Evolutionary conservation across 2,888 invertebrate genomes (phyloP).

Genomic region (Morinoia aosen): DNA sequence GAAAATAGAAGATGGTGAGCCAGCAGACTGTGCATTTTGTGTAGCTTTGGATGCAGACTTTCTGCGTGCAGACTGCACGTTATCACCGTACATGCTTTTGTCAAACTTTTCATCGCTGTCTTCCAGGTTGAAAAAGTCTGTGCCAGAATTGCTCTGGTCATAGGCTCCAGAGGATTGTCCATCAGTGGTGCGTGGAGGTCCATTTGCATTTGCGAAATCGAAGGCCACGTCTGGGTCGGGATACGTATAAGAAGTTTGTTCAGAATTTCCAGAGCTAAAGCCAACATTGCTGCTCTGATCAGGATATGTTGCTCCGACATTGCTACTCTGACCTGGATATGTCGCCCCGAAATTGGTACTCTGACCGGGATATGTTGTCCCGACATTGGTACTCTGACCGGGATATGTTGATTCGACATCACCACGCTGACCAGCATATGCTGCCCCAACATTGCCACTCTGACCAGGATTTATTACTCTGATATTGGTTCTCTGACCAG

Average conservation of each 20-base stretch:
- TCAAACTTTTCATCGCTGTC: slow-evolving; percentile 36
- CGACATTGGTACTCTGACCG: too few relatives aligned
- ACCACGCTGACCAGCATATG: too few relatives aligned
- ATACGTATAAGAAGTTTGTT: slow-evolving; percentile 47
- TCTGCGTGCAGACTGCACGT: slow-evolving; percentile 37
- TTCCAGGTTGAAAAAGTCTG: neutral
- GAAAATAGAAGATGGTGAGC: neutral
- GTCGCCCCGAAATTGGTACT: neutral
- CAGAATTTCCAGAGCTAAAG: neutral
- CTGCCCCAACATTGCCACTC: neutral
- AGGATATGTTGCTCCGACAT: too few relatives aligned
- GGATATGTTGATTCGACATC: too few relatives aligned
- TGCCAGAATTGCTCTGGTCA: neutral
- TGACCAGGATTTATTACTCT: neutral
- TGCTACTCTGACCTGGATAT: neutral
- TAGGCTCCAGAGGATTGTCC: neutral
- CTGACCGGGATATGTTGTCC: too few relatives aligned
- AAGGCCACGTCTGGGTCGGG: slow-evolving; percentile 52
- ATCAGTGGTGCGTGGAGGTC: neutral
- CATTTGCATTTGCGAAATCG: slow-evolving; percentile 11
- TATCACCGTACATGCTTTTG: slow-evolving; percentile 47
- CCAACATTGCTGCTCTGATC: neutral
- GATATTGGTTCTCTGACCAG: neutral
- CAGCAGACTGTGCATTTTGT: neutral
- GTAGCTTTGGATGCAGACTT: neutral